A percentile compares a stretch with the other conserved stretches of the same genome.
Evolutionary conservation across 2,888 invertebrate species (phyloP).

Genomic region (Argyresthia albistria): DNA sequence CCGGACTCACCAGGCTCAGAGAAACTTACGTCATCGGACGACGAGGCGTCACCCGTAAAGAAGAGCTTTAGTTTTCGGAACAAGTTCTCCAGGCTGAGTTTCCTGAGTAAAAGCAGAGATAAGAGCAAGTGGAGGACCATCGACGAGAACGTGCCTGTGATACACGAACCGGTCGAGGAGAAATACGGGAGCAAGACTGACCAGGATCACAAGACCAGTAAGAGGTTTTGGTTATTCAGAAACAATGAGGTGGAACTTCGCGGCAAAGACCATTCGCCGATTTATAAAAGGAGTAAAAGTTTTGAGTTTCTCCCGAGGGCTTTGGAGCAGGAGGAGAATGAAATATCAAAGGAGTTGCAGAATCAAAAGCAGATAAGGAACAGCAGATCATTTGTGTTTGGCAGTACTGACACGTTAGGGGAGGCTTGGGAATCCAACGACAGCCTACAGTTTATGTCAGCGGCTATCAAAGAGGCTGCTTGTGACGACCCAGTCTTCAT

Average conservation of each 20-base stretch:
- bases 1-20: constrained; percentile 39
- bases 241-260: constrained; percentile 41
- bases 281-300: constrained; percentile 56
- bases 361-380: constrained; percentile 21
- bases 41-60: constrained; percentile 44
- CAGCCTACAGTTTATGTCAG: constrained; percentile 45
- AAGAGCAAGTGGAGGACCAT: constrained; percentile 38
- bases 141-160: constrained; percentile 25
- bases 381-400: constrained; percentile 39
- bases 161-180: constrained; percentile 9
- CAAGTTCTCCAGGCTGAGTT: constrained; percentile 44
- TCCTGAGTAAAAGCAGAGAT: constrained; percentile 44
- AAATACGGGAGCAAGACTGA: constrained; percentile 22
- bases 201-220: constrained; percentile 40
- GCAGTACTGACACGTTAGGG: constrained; percentile 43
- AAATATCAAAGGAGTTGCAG: constrained; percentile 14
- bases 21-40: constrained; percentile 29
- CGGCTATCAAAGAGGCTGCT: constrained; percentile 21
- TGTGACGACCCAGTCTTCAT: constrained; percentile 38
- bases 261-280: constrained; percentile 26
- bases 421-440: constrained; percentile 51
- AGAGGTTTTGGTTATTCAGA: constrained; percentile 57
- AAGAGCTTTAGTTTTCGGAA: constrained; percentile 61
- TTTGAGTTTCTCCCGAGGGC: constrained; percentile 59
- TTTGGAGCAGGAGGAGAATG: constrained; percentile 29